These are phyloP conservation scores for Phymorhynchus buccinoides DNA, from an alignment of 1,140 invertebrate genomes.

Conservation along the genomic window DNA sequence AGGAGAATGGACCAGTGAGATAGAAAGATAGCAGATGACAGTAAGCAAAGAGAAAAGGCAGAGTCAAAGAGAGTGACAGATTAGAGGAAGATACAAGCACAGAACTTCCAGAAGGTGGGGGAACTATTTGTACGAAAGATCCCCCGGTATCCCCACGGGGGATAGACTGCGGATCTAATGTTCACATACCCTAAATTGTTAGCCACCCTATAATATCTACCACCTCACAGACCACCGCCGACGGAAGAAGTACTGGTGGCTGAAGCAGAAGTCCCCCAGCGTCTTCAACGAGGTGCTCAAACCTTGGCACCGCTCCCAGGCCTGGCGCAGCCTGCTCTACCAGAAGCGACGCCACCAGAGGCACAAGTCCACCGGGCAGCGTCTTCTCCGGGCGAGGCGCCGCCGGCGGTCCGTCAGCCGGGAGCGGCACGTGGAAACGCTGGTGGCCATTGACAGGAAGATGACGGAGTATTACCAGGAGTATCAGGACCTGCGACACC, in stretches of 20 bases:
- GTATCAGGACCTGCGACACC: slow-evolving; percentile 28
- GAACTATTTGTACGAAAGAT: no score
- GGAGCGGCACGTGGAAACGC: slow-evolving; percentile 86
- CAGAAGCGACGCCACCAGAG: slow-evolving; percentile 66
- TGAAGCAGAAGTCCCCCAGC: slow-evolving; percentile 40
- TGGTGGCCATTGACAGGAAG: slow-evolving; percentile 89
- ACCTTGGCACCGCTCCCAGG: slow-evolving; percentile 32
- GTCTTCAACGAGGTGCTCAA: slow-evolving; percentile 49
- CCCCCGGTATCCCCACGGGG: no score
- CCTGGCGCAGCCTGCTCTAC: slow-evolving; percentile 56
- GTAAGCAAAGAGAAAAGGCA: no score
- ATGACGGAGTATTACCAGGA: slow-evolving; percentile 83
- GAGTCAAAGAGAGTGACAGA: no score
- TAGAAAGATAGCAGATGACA: no score
- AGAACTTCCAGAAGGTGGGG: no score
- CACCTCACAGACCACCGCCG: not conserved
- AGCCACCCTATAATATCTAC: no score
- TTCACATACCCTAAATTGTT: no score
- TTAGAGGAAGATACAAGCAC: no score
- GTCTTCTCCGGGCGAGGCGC: slow-evolving; percentile 3
- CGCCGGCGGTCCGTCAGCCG: slow-evolving; percentile 56
- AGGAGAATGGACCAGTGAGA: no score
- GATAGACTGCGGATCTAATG: no score
- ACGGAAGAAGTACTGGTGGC: slow-evolving; percentile 39
- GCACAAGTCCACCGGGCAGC: not conserved